Percentiles rank a stretch among this genome's conserved stretches.
Evolutionary conservation across 2,888 invertebrate species (phyloP).

Genomic region (Mesochorus sp.): DNA sequence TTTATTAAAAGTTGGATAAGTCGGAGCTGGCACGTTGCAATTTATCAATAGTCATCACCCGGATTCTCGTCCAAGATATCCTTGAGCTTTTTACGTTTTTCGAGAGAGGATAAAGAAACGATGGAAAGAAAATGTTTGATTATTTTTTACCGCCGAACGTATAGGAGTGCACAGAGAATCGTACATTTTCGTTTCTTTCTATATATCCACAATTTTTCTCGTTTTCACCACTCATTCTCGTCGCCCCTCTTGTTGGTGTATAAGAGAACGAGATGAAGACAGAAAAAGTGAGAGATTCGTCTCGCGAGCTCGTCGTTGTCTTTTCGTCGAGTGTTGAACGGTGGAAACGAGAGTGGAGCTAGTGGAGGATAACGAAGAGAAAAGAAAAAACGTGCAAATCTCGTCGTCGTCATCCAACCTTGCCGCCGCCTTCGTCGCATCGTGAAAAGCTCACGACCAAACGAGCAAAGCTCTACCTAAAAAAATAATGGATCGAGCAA

Average conservation of each 20-base stretch:
- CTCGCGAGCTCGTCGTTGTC: neutral
- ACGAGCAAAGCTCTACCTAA: slow-evolving; percentile 1
- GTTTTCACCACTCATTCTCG: neutral
- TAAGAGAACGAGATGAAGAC: neutral
- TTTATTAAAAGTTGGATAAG: neutral
- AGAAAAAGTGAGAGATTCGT: slow-evolving; percentile 1
- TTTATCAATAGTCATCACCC: neutral
- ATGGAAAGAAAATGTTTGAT: neutral
- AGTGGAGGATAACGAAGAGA: neutral
- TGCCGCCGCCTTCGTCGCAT: neutral
- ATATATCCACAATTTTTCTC: neutral
- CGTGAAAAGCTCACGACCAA: neutral
- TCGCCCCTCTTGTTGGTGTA: neutral
- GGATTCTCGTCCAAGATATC: neutral
- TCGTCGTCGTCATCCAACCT: slow-evolving; percentile 12
- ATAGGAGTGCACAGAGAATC: neutral
- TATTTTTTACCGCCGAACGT: neutral
- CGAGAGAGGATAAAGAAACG: neutral
- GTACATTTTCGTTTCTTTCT: neutral
- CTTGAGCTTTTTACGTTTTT: neutral
- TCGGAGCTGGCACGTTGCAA: neutral
- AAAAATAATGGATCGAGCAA: slow-evolving; percentile 24
- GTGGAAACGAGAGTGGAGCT: slow-evolving; percentile 25
- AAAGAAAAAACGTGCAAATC: slow-evolving; percentile 23
- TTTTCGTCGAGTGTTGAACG: neutral